Percentiles rank a stretch among this genome's conserved stretches.
phyloP scores from a whole-genome alignment of 2,797 vertebrate species.

The Chaunax sp. region DNA sequence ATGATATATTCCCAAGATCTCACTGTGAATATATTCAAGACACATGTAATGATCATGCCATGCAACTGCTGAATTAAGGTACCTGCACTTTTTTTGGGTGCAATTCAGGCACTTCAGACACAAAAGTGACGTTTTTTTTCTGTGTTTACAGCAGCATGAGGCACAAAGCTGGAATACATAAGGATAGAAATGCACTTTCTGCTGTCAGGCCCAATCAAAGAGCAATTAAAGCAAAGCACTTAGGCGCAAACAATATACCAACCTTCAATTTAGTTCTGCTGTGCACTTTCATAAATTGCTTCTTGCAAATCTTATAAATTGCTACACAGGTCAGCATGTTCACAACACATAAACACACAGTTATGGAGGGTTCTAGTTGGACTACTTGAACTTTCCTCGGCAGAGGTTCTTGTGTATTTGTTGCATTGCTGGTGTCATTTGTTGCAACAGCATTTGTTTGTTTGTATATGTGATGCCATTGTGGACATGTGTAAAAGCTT shows the following conservation, averaged over 20 bases:
- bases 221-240: constrained; percentile 52
- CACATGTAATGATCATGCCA: too few relatives aligned
- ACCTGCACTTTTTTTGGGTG: too few relatives aligned
- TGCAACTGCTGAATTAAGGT: too few relatives aligned
- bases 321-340: constrained; percentile 1
- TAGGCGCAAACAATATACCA: constrained; percentile 8
- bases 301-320: constrained; percentile 19
- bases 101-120: too few relatives aligned
- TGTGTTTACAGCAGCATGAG: constrained; percentile 11
- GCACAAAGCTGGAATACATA: neutral
- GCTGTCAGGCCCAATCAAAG: constrained; percentile 55
- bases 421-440: constrained; percentile 14
- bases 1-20: too few relatives aligned
- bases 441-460: neutral
- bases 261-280: constrained; percentile 35
- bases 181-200: constrained; percentile 4
- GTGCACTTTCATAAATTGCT: constrained; percentile 13
- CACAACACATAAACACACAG: constrained; percentile 1
- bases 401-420: neutral
- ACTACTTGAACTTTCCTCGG: neutral
- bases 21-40: too few relatives aligned
- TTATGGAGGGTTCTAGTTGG: neutral
- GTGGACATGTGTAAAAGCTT: constrained; percentile 12
- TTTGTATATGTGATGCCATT: constrained; percentile 13
- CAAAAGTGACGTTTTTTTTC: neutral